Evolutionary conservation across 2,113 vertebrate genomes (phyloP), one percentile per base, ranked within the genome.

Genomic region (Malurus cyaneus): DNA sequence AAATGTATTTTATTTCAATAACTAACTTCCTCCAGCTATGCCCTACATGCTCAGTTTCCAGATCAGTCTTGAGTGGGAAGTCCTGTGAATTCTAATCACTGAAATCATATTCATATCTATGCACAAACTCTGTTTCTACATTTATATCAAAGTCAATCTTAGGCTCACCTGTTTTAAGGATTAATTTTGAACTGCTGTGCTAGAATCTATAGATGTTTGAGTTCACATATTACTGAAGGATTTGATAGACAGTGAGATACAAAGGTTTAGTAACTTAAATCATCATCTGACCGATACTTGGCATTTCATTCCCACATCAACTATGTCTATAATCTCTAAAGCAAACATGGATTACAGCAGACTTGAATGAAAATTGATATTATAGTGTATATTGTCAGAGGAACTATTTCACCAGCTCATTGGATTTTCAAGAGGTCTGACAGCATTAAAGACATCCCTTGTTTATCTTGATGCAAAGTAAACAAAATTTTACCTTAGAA

Each of bases 281-380:
- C 56, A 60, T 92, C 52, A 80, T 94, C 85, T 94, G 94, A 96
- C 96, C 87, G 91, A 34, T 80, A 56, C 91, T 95, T 89, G 73
- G 62, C 24, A 3, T 92, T 93, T 96, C 90, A 96, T 94, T 96
- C 80, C 77, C 86, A 87, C 53, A 77, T 91, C 89, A 95, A 53
- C 70, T 60, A 66, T n/a, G 71, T 86, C 81, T 94, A 70, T 96
- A 97, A 96, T 96, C 96, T 92, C 93, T 80, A 96, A 92, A 94
- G 80, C 91, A 97, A 96, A 96, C 70, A 97, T 39, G 77, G 89
- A 95, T 93, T 97, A 91, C 32, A 72, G 28, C 32, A 88, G 93
- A 57, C 67, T 87, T 77, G 57, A 94, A 84, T 82, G 62, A 95
- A 97, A 96, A 94, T 89, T 93, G 79, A 87, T 95, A 91, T 82